Percentiles rank a stretch among this genome's conserved stretches.
Evolutionary conservation across 2,113 vertebrate species (phyloP).

Genomic region (Oceanodroma tethys): DNA sequence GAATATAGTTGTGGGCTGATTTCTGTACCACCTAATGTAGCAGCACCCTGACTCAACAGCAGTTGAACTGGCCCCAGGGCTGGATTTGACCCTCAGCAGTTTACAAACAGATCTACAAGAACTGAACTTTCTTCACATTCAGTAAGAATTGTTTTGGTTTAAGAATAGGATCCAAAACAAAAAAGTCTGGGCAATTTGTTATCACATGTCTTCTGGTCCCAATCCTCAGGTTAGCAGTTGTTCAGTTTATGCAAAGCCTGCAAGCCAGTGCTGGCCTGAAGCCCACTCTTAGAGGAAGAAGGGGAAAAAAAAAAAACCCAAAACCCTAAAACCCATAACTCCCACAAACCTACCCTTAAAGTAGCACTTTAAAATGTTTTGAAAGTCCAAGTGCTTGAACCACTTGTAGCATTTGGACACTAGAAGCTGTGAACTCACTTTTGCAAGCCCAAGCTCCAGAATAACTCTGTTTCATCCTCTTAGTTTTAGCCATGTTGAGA

Average conservation of each 20-base stretch:
- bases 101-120: neutral
- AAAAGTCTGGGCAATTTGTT: neutral
- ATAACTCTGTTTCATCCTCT: neutral
- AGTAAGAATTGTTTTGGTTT: neutral
- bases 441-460: neutral
- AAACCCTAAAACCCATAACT: neutral
- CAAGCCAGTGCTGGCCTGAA: neutral
- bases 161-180: neutral
- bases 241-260: neutral
- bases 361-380: neutral
- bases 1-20: neutral
- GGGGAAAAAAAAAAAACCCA: rapidly evolving
- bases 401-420: neutral
- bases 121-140: neutral
- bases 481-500: neutral
- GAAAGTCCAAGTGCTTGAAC: neutral
- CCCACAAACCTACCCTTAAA: neutral
- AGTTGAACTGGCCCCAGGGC: neutral
- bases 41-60: neutral
- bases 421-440: neutral
- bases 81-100: neutral
- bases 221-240: neutral
- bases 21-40: neutral
- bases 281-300: neutral
- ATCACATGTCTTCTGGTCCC: neutral